These are phyloP conservation scores for Zygaena filipendulae DNA, from an alignment of 2,888 invertebrate species.

Conservation along the genomic window DNA sequence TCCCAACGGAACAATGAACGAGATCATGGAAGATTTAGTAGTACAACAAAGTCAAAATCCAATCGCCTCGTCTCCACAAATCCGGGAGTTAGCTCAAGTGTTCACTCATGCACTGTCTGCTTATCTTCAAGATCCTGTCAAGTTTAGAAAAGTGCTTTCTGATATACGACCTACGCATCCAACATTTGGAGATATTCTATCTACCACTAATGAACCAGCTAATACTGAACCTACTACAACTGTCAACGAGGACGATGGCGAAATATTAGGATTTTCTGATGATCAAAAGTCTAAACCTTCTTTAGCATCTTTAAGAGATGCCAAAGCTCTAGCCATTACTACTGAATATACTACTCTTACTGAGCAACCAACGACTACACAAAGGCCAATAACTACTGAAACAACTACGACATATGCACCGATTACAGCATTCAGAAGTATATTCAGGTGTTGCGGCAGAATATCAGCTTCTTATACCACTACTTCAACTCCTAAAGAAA, in stretches of 20 bases:
- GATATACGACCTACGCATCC: constrained; percentile 85
- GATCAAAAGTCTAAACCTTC: constrained; percentile 45
- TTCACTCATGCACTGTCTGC: constrained; percentile 86
- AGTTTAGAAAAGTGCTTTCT: constrained; percentile 79
- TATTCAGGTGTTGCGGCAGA: constrained; percentile 50
- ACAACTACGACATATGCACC: constrained; percentile 27
- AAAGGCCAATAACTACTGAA: constrained; percentile 26
- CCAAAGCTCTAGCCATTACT: constrained; percentile 48
- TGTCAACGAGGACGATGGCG: constrained; percentile 77
- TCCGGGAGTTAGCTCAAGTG: constrained; percentile 83
- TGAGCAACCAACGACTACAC: constrained; percentile 31
- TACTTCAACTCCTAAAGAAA: constrained; percentile 30
- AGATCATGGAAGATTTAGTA: constrained; percentile 64
- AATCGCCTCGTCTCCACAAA: constrained; percentile 70
- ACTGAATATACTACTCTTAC: constrained; percentile 28
- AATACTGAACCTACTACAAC: constrained; percentile 69
- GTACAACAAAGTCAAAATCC: constrained; percentile 74
- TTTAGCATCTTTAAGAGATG: constrained; percentile 36
- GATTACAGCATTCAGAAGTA: constrained; percentile 33
- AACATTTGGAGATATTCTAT: constrained; percentile 54
- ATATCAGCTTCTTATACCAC: constrained; percentile 59
- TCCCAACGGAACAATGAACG: constrained; percentile 49
- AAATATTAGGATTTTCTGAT: constrained; percentile 82
- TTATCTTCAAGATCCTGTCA: constrained; percentile 85
- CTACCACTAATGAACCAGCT: constrained; percentile 39